phyloP scores from a whole-genome alignment of 2,888 invertebrate species.

The Apamea monoglypha region DNA sequence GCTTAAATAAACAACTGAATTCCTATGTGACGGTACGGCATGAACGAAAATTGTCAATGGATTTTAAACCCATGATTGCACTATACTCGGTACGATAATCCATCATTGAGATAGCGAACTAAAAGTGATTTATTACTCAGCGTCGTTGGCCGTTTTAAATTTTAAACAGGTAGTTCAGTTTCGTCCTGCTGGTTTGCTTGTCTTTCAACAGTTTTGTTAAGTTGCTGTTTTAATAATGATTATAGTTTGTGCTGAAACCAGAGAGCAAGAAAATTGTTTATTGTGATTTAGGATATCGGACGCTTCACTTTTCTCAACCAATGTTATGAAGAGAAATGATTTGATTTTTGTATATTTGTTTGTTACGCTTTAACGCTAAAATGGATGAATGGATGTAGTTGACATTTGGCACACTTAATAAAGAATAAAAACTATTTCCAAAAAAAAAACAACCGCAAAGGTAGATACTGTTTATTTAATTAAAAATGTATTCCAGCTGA shows the following conservation, averaged over 20 bases:
- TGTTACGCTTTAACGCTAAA: too few relatives aligned
- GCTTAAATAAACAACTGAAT: constrained; percentile 29
- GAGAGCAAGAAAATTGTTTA: background rate
- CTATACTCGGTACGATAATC: constrained; percentile 76
- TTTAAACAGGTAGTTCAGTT: constrained; percentile 70
- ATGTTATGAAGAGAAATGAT: too few relatives aligned
- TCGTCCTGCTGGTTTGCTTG: constrained; percentile 48
- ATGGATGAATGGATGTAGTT: too few relatives aligned
- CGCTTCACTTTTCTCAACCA: too few relatives aligned
- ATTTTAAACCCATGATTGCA: constrained; percentile 77
- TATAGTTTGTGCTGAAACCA: too few relatives aligned
- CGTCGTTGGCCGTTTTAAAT: constrained; percentile 77
- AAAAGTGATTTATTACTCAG: constrained; percentile 79
- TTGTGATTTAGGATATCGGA: too few relatives aligned
- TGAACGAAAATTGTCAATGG: constrained; percentile 71
- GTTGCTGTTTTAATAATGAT: constrained; percentile 13
- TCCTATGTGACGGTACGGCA: constrained; percentile 5
- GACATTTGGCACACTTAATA: too few relatives aligned
- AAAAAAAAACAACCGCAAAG: too few relatives aligned
- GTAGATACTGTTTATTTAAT: background rate
- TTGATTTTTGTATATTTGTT: too few relatives aligned
- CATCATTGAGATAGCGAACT: constrained; percentile 80
- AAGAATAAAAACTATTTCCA: too few relatives aligned
- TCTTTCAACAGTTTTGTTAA: constrained; percentile 38
- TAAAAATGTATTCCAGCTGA: background rate